A percentile compares a stretch with the other conserved stretches of the same genome.
Evolutionary conservation across 2,797 vertebrate species (phyloP).

Genomic region (Myotis myotis): DNA sequence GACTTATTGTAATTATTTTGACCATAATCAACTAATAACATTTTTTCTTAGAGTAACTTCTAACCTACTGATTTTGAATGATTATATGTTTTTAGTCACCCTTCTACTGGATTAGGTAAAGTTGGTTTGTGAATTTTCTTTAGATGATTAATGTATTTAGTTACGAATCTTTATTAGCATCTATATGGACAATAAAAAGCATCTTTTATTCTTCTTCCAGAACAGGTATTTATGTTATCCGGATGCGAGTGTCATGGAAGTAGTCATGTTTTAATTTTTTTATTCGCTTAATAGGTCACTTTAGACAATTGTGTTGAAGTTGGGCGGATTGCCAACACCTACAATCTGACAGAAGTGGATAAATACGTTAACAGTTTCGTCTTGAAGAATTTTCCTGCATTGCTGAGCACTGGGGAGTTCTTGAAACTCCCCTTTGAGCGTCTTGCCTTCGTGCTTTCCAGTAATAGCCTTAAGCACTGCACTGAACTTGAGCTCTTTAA

Average conservation of each 20-base stretch:
- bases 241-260: constrained; percentile 37
- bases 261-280: constrained; percentile 51
- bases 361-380: constrained; percentile 99
- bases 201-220: constrained; percentile 6
- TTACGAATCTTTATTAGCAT: constrained; percentile 32
- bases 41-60: constrained; percentile 44
- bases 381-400: constrained; percentile 96
- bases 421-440: constrained; percentile 98
- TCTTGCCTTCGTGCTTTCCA: constrained; percentile 96
- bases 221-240: constrained; percentile 29
- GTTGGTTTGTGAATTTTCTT: constrained; percentile 23
- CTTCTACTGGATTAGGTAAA: not conserved
- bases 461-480: constrained; percentile 99
- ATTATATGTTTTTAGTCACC: constrained; percentile 29
- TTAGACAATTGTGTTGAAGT: constrained; percentile 99
- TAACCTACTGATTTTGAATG: constrained; percentile 22
- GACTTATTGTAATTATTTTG: constrained; percentile 9
- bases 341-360: constrained; percentile 99
- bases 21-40: not conserved
- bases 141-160: not conserved
- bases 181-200: not conserved
- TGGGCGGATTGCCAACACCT: constrained; percentile 97
- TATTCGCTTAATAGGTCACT: constrained; percentile 89
- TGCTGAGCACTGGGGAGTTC: constrained; percentile 97
- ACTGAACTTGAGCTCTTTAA: constrained; percentile 98